Conservation (phyloP, 2,797 vertebrate species). For the Notolabrus celidotus region DNA sequence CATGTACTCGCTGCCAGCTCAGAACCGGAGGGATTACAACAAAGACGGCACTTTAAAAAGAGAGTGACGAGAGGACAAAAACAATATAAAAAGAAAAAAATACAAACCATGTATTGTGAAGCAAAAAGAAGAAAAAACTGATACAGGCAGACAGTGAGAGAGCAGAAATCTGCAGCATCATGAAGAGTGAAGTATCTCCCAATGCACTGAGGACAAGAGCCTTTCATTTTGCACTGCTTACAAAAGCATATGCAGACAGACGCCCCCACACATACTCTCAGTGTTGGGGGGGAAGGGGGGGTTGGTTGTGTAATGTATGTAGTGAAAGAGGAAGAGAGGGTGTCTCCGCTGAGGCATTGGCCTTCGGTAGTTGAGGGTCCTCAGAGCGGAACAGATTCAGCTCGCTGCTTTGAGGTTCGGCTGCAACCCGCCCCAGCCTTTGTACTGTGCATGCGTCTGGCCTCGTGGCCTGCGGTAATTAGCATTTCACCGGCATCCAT, state of each 20-base stretch:
- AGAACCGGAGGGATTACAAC: conserved; percentile 26
- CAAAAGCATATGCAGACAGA: conserved; percentile 46
- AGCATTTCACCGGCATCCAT: conserved; percentile 76
- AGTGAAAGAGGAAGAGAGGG: conserved; percentile 42
- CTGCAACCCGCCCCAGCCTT: conserved; percentile 63
- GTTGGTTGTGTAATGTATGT: conserved; percentile 46
- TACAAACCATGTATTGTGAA: neutral
- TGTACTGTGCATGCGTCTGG: conserved; percentile 73
- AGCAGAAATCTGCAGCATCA: conserved; percentile 46
- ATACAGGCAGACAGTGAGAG: conserved; percentile 1
- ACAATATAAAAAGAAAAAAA: neutral
- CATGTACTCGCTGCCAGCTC: conserved; percentile 19
- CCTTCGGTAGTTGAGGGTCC: conserved; percentile 62
- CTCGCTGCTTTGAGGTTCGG: conserved; percentile 72
- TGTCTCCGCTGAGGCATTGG: conserved; percentile 57
- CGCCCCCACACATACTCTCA: conserved; percentile 22
- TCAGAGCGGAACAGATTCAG: conserved; percentile 75
- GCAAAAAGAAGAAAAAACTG: neutral
- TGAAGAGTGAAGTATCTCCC: conserved; percentile 32
- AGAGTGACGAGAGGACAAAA: conserved; percentile 18
- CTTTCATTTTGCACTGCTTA: conserved; percentile 41
- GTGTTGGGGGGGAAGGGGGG: neutral
- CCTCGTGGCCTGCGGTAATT: conserved; percentile 73
- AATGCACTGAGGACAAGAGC: conserved; percentile 30
- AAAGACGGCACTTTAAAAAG: neutral